Conservation (phyloP, 2,888 invertebrate genomes). For the Gymnocheta viridis region DNA sequence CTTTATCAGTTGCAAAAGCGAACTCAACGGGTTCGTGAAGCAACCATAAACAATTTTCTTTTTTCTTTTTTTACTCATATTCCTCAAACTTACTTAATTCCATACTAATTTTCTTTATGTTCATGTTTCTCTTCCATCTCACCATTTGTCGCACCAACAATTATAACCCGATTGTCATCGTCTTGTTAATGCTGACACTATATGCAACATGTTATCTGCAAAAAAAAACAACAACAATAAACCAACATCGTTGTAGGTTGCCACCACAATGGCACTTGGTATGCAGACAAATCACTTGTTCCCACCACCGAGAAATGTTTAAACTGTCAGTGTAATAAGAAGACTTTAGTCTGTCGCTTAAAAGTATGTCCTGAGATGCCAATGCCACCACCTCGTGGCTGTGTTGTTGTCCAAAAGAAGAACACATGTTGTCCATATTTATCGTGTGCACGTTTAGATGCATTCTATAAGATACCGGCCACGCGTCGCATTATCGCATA, state of each 20-base stretch:
- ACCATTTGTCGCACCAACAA: constrained; percentile 19
- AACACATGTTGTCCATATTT: constrained; percentile 90
- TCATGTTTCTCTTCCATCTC: constrained; percentile 48
- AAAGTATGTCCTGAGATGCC: constrained; percentile 89
- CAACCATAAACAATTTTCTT: neutral
- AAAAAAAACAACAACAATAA: neutral
- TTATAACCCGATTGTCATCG: constrained; percentile 25
- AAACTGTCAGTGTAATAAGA: constrained; percentile 88
- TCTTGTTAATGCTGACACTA: neutral
- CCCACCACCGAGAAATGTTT: constrained; percentile 89
- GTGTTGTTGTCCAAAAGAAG: constrained; percentile 87
- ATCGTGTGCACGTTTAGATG: constrained; percentile 86
- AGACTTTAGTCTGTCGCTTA: constrained; percentile 89
- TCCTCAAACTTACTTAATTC: constrained; percentile 28
- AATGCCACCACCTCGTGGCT: constrained; percentile 88
- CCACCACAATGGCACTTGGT: constrained; percentile 87
- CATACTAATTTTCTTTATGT: constrained; percentile 58
- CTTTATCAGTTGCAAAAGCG: constrained; percentile 45
- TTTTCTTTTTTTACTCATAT: constrained; percentile 7
- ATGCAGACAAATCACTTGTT: constrained; percentile 86
- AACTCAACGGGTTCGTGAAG: neutral
- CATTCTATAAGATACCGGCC: constrained; percentile 78
- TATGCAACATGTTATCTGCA: constrained; percentile 9
- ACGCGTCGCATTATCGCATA: constrained; percentile 80
- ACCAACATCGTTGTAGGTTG: constrained; percentile 83